A percentile compares a stretch with the other conserved stretches of the same genome.
These are phyloP conservation scores for Saguinus imperator DNA, from an alignment of 2,113 vertebrate species.

Conservation along the genomic window DNA sequence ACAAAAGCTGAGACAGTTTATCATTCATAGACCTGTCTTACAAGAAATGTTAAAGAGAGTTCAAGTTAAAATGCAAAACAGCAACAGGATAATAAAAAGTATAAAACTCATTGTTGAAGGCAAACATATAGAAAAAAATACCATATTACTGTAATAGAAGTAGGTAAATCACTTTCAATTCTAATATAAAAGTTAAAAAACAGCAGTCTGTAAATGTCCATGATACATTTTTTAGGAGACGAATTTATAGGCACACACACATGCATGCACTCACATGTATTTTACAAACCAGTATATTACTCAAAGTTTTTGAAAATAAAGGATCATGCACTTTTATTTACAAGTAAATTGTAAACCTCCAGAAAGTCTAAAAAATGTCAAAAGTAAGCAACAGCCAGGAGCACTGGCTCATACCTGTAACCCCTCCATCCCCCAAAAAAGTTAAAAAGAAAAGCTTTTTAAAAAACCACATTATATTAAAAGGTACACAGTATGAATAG, in stretches of 20 bases:
- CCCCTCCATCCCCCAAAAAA: too few species aligned
- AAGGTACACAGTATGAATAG: not conserved
- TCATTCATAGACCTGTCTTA: not conserved
- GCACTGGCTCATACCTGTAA: too few species aligned
- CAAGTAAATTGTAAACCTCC: too few species aligned
- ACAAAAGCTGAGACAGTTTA: not conserved
- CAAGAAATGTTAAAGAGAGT: not conserved
- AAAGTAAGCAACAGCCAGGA: too few species aligned
- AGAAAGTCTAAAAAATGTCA: too few species aligned
- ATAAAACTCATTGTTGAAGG: not conserved
- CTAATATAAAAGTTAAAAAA: not conserved
- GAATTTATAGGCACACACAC: too few species aligned
- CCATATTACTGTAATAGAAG: not conserved
- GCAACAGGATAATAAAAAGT: not conserved
- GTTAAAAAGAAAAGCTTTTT: not conserved
- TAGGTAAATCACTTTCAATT: not conserved
- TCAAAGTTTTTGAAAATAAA: too few species aligned
- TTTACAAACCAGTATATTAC: too few species aligned
- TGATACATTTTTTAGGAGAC: too few species aligned
- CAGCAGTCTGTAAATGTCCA: too few species aligned
- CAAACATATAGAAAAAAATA: not conserved
- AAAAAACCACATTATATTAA: not conserved
- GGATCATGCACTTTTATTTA: too few species aligned
- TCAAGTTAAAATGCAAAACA: not conserved
- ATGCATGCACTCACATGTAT: too few species aligned